These are phyloP conservation scores for Pollenia labialis DNA, from an alignment of 2,888 invertebrate genomes.

Conservation along the genomic window DNA sequence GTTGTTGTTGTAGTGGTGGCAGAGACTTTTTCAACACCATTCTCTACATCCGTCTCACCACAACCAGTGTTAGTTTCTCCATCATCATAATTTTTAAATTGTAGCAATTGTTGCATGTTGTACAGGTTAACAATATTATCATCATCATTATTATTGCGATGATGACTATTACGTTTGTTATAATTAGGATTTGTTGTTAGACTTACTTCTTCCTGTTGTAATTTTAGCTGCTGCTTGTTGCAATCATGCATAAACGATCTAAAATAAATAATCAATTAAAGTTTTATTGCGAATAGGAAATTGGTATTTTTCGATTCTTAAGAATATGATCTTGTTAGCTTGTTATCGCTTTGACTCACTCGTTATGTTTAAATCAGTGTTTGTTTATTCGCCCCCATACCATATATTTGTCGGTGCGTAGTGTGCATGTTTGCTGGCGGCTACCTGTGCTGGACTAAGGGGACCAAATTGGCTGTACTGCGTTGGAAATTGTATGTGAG, in stretches of 20 bases:
- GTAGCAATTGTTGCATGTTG: constrained; percentile 59
- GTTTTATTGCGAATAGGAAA: neutral
- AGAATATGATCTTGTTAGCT: constrained; percentile 17
- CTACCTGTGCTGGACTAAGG: constrained; percentile 84
- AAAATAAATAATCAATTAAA: constrained; percentile 20
- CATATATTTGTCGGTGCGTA: constrained; percentile 84
- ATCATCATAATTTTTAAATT: constrained; percentile 32
- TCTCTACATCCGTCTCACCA: constrained; percentile 8
- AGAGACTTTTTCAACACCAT: constrained; percentile 11
- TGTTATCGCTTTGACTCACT: constrained; percentile 78
- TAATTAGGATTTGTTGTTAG: constrained; percentile 44
- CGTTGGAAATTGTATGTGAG: constrained; percentile 91
- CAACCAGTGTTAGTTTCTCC: constrained; percentile 13
- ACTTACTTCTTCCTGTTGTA: constrained; percentile 37
- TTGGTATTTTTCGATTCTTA: constrained; percentile 25
- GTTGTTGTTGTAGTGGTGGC: constrained; percentile 50
- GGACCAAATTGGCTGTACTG: constrained; percentile 86
- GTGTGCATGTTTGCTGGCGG: constrained; percentile 84
- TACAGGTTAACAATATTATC: constrained; percentile 27
- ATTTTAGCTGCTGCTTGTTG: constrained; percentile 72
- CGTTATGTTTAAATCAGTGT: constrained; percentile 80
- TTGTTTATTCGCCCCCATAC: constrained; percentile 84
- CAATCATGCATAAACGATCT: constrained; percentile 81
- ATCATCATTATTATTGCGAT: constrained; percentile 36
- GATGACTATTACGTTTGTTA: constrained; percentile 24